Conservation (phyloP, 2,797 vertebrate genomes). For the Labeo calbasu region DNA sequence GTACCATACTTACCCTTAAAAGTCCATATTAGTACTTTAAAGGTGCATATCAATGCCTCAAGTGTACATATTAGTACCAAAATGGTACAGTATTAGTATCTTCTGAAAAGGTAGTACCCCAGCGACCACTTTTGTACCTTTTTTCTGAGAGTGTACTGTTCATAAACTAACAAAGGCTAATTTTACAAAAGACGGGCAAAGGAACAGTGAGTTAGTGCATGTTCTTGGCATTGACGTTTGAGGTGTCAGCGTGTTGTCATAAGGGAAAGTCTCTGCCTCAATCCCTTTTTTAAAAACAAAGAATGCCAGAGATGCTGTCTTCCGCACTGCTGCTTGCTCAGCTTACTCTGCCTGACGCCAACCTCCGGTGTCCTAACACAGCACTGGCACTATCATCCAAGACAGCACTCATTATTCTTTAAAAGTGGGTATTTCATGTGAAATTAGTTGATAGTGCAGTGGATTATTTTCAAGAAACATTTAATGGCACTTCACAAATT, state of each 20-base stretch:
- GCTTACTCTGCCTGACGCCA: conserved; percentile 35
- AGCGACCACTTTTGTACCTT: background rate
- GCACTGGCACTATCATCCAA: background rate
- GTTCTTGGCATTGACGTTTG: conserved; percentile 39
- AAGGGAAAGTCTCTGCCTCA: conserved; percentile 32
- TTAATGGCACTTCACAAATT: background rate
- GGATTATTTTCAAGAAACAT: background rate
- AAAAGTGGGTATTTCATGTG: background rate
- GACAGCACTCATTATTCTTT: background rate
- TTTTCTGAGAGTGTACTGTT: background rate
- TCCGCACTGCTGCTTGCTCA: conserved; percentile 60
- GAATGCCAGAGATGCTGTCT: conserved; percentile 61
- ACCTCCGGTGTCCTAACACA: conserved; percentile 9
- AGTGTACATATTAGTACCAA: background rate
- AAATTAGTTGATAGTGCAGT: background rate
- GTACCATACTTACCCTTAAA: background rate
- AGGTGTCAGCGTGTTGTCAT: conserved; percentile 48
- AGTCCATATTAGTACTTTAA: background rate
- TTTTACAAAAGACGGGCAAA: background rate
- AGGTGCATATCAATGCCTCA: background rate
- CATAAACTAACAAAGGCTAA: conserved; percentile 1
- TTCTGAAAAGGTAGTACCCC: background rate
- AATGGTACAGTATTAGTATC: background rate
- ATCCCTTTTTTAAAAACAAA: conserved; percentile 58
- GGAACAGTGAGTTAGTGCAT: conserved; percentile 2